These are phyloP conservation scores for Drosophila tsacasi DNA, from an alignment of 1,140 invertebrate genomes.

Conservation along the genomic window DNA sequence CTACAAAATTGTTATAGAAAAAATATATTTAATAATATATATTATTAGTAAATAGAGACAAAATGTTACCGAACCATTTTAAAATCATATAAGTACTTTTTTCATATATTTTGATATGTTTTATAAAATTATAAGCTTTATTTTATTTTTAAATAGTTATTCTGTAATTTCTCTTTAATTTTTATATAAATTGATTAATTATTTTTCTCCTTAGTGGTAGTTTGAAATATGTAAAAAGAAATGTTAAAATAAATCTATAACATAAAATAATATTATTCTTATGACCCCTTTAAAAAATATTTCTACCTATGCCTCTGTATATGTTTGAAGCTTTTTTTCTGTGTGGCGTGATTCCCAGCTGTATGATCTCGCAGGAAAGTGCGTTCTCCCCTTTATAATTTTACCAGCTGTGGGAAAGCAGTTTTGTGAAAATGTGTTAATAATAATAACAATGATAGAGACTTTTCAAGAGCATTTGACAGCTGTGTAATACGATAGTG, in stretches of 20 bases:
- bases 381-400: neutral
- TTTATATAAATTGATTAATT: too few relatives aligned
- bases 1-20: too few relatives aligned
- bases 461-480: neutral
- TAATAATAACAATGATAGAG: neutral
- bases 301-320: neutral
- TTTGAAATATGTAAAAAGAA: too few relatives aligned
- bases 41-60: too few relatives aligned
- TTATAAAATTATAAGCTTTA: too few relatives aligned
- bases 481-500: constrained; percentile 7
- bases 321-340: constrained; percentile 51
- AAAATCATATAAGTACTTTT: neutral
- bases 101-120: neutral
- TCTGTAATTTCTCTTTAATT: too few relatives aligned
- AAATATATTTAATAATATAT: too few relatives aligned
- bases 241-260: too few relatives aligned
- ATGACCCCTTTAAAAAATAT: neutral
- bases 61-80: neutral
- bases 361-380: constrained; percentile 7
- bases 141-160: too few relatives aligned
- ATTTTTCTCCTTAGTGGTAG: too few relatives aligned
- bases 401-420: neutral
- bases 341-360: constrained; percentile 40
- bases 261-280: too few relatives aligned
- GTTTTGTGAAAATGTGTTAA: neutral